These are phyloP conservation scores for Drosophila novamexicana DNA, from an alignment of 1,140 invertebrate species.

Conservation along the genomic window DNA sequence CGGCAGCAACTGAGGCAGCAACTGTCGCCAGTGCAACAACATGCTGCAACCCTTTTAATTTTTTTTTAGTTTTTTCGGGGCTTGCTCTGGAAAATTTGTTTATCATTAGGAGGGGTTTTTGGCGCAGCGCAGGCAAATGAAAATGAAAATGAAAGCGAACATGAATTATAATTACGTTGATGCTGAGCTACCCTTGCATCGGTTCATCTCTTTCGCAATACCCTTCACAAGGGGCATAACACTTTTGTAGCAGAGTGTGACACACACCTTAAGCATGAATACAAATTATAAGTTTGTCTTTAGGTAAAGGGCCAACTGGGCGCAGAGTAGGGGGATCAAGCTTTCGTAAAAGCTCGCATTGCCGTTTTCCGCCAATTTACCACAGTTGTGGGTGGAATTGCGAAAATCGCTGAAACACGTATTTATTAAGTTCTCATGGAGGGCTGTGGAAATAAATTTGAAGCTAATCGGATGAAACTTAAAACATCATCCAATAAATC, in stretches of 20 bases:
- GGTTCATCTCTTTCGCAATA: background rate
- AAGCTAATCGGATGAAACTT: too few species aligned
- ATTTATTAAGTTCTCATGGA: too few species aligned
- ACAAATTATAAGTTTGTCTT: too few species aligned
- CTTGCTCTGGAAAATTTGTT: constrained; percentile 72
- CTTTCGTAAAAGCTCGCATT: too few species aligned
- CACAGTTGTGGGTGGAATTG: too few species aligned
- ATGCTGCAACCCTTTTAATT: constrained; percentile 65
- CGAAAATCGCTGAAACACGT: too few species aligned
- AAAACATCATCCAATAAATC: too few species aligned
- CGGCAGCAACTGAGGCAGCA: constrained; percentile 21
- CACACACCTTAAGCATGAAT: background rate
- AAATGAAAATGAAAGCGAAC: constrained; percentile 64
- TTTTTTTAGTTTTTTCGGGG: constrained; percentile 3
- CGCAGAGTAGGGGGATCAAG: too few species aligned
- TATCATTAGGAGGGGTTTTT: constrained; percentile 75
- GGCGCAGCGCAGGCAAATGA: constrained; percentile 46
- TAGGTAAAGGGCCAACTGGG: too few species aligned
- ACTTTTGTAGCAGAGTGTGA: background rate
- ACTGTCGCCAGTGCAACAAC: constrained; percentile 33
- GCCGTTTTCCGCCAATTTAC: too few species aligned
- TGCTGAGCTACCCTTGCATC: constrained; percentile 28
- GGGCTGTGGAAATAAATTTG: too few species aligned
- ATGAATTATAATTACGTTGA: constrained; percentile 76
- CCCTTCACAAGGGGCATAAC: background rate